Base-by-base conservation (phyloP, 2,113 vertebrate genomes). In the Oreochromis niloticus region DNA sequence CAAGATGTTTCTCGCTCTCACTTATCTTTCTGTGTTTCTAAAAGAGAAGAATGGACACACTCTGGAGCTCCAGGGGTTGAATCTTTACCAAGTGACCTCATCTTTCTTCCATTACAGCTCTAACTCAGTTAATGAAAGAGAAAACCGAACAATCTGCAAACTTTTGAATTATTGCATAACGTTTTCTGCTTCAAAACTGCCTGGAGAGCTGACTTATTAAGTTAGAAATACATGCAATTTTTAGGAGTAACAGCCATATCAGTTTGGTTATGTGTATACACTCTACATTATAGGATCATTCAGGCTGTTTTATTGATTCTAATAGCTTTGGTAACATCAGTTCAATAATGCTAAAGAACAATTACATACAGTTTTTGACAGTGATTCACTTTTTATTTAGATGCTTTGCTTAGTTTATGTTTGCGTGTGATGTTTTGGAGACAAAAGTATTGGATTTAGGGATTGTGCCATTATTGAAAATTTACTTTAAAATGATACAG, bases 401-500 rank as follows among this genome's bases (percentile, higher is more conserved):
- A 81, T 57, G 27, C 80, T 71, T 57, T 48, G 39, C 78, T 84
- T 80, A 46, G 61, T 68, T 68, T 81, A 59, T 83, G 56, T 85
- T 50, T 36, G 46, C 24, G 83, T 93, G 83, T 22, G 61, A 87
- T 73, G 73, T 85, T 55, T 82, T 78, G 22, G 17, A 91, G 80
- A 84, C 73, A 82, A 87, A 92, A 85, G 80, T 82, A 91, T 89
- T 82, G 54, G 43, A 83, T 86, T 39, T 6, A 12, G 32, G 54
- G 61, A 86, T 34, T 82, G 82, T 5, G 43, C 8, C 71, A 80
- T 81, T 24, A 16, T 52, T 63, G 22, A 68, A 78, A 57, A 48
- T 73, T 81, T 75, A 63, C 78, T 79, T 68, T 61, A 82, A 90
- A 85, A 80, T 88, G 84, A 92, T 71, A 89, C 73, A 59, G 13